These are phyloP conservation scores for Colletes latitarsis DNA, from an alignment of 1,140 invertebrate species.

Conservation along the genomic window DNA sequence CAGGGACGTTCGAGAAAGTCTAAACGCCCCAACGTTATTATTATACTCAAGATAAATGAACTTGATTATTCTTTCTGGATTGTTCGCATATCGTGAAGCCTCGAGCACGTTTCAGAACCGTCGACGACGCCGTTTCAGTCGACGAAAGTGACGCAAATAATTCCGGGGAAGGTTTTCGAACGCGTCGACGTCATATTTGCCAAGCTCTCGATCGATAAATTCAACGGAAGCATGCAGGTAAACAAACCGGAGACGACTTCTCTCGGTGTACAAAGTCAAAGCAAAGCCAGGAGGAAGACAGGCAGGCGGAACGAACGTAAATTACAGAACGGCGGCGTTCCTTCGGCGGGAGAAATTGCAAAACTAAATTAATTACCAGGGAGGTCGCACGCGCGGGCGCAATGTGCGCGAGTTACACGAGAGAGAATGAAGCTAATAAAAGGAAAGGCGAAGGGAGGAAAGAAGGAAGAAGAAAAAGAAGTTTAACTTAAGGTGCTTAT, in stretches of 20 bases:
- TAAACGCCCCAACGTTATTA: too few species aligned
- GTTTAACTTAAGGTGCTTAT: constrained; percentile 39
- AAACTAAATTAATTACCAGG: constrained; percentile 77
- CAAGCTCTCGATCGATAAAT: constrained; percentile 23
- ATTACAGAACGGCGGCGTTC: constrained; percentile 59
- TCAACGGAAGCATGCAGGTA: constrained; percentile 21
- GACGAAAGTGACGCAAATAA: neutral
- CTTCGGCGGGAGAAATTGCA: constrained; percentile 72
- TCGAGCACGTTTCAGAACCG: too few species aligned
- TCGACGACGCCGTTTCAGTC: neutral
- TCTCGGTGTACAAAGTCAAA: constrained; percentile 19
- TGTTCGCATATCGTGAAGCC: too few species aligned
- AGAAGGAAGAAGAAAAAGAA: neutral
- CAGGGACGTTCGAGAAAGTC: too few species aligned
- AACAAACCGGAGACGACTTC: constrained; percentile 34
- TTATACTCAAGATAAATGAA: too few species aligned
- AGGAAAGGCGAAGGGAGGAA: constrained; percentile 9
- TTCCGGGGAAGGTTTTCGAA: neutral
- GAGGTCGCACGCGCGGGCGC: constrained; percentile 65
- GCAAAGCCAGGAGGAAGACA: constrained; percentile 1
- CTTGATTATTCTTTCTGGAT: too few species aligned
- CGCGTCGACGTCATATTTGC: constrained; percentile 10
- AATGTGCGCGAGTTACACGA: constrained; percentile 57
- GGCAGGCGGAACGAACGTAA: constrained; percentile 38
- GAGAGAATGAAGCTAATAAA: constrained; percentile 69